Conservation (phyloP, 1,140 invertebrate genomes). For the Diorhabda carinulata region DNA sequence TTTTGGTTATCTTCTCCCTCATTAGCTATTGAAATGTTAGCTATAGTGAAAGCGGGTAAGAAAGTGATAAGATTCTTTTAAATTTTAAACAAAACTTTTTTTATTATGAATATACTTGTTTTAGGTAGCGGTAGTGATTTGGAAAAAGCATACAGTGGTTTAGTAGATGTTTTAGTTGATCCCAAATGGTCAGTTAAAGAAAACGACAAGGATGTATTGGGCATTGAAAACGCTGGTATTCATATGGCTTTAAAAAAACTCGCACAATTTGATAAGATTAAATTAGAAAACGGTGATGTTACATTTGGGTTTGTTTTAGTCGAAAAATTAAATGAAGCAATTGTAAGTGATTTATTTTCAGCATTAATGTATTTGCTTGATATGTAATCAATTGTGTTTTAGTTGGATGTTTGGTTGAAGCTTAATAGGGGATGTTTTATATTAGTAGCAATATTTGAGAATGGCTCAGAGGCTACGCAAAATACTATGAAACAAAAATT, state of each 20-base stretch:
- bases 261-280: slow-evolving; percentile 60
- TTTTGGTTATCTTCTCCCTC: slow-evolving; percentile 68
- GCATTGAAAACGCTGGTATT: slow-evolving; percentile 75
- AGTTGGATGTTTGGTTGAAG: slow-evolving; percentile 53
- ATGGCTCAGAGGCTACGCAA: slow-evolving; percentile 39
- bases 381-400: slow-evolving; percentile 26
- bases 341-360: slow-evolving; percentile 50
- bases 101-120: slow-evolving; percentile 8
- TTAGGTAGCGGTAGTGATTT: slow-evolving; percentile 29
- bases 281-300: slow-evolving; percentile 37
- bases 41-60: slow-evolving; percentile 62
- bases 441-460: slow-evolving; percentile 53
- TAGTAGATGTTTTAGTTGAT: slow-evolving; percentile 51
- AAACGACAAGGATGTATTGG: slow-evolving; percentile 51
- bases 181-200: slow-evolving; percentile 47
- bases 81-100: neutral
- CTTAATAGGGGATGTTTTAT: slow-evolving; percentile 62
- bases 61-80: no score
- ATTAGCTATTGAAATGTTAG: slow-evolving; percentile 65
- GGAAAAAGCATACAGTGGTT: slow-evolving; percentile 46
- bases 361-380: neutral
- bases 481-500: slow-evolving; percentile 38
- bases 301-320: slow-evolving; percentile 52
- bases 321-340: slow-evolving; percentile 51
- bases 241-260: slow-evolving; percentile 80